Conservation (phyloP, 92 coral and sea anemone species). For the Palythoa grandiflora region DNA sequence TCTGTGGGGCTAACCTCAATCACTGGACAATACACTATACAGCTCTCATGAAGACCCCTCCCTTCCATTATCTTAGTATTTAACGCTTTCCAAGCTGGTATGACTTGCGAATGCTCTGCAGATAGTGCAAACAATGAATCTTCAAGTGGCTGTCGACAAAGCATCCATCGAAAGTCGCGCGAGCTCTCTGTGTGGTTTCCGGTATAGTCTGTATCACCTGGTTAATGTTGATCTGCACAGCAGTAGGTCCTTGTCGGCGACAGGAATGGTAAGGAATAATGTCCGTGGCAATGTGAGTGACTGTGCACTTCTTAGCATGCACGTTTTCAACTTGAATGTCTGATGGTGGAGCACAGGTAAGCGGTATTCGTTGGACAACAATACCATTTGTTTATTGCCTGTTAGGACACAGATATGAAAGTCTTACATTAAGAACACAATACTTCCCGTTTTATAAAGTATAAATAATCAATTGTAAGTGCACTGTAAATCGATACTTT, state of each 20-base stretch:
- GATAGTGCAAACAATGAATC: constrained; percentile 41
- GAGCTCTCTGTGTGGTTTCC: constrained; percentile 43
- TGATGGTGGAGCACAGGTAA: constrained; percentile 57
- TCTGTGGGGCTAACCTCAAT: constrained; percentile 79
- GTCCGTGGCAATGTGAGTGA: too few species aligned
- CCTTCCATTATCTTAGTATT: constrained; percentile 36
- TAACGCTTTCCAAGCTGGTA: constrained; percentile 74
- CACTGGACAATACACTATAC: constrained; percentile 68
- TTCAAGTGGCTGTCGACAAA: constrained; percentile 60
- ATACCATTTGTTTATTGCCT: constrained; percentile 77
- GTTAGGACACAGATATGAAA: neutral
- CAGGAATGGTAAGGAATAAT: constrained; percentile 46
- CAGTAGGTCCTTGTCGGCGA: constrained; percentile 56
- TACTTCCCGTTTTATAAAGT: neutral
- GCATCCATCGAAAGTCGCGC: constrained; percentile 72
- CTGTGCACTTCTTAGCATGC: constrained; percentile 52
- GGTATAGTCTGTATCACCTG: too few species aligned
- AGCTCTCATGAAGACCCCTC: constrained; percentile 46
- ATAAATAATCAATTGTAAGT: constrained; percentile 25
- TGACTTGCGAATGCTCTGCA: constrained; percentile 47
- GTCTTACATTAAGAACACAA: constrained; percentile 5
- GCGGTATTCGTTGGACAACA: constrained; percentile 59
- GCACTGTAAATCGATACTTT: neutral
- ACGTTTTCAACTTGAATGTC: constrained; percentile 7
- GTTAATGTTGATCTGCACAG: too few species aligned